These are phyloP conservation scores for Chymomyza procnemis DNA, from an alignment of 2,888 invertebrate species.

Conservation along the genomic window DNA sequence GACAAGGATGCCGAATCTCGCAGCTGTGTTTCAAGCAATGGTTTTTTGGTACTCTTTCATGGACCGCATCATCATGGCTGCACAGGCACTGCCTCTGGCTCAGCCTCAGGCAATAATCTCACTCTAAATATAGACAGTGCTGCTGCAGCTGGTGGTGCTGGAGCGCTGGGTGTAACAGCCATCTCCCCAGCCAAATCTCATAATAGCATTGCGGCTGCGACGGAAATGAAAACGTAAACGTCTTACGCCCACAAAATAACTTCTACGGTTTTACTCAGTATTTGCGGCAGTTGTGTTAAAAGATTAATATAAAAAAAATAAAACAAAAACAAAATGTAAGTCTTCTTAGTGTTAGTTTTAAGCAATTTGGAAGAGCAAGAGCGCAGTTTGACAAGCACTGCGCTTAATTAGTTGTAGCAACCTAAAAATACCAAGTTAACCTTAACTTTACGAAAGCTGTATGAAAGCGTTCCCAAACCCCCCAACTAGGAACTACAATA, in stretches of 20 bases:
- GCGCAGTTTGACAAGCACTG: slow-evolving; percentile 30
- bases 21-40: slow-evolving; percentile 75
- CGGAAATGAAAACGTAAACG: slow-evolving; percentile 62
- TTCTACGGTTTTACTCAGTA: slow-evolving; percentile 45
- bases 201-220: slow-evolving; percentile 58
- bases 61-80: slow-evolving; percentile 59
- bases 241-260: slow-evolving; percentile 11
- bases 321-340: slow-evolving; percentile 27
- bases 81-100: slow-evolving; percentile 34
- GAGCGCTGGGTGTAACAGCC: slow-evolving; percentile 39
- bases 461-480: neutral
- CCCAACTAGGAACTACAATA: neutral
- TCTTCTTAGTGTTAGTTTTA: slow-evolving; percentile 53
- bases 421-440: slow-evolving; percentile 4
- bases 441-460: neutral
- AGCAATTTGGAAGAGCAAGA: neutral
- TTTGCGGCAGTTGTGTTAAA: slow-evolving; percentile 51
- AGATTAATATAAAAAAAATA: neutral
- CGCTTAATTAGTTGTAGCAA: slow-evolving; percentile 35
- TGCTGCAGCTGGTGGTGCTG: slow-evolving; percentile 34
- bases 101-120: slow-evolving; percentile 62
- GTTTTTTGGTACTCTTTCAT: slow-evolving; percentile 77
- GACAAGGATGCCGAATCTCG: slow-evolving; percentile 78
- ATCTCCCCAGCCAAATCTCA: slow-evolving; percentile 74
- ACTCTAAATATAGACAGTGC: slow-evolving; percentile 56